A percentile compares a stretch with the other conserved stretches of the same genome.
phyloP scores from a whole-genome alignment of 2,113 vertebrate species.

The Junco hyemalis region DNA sequence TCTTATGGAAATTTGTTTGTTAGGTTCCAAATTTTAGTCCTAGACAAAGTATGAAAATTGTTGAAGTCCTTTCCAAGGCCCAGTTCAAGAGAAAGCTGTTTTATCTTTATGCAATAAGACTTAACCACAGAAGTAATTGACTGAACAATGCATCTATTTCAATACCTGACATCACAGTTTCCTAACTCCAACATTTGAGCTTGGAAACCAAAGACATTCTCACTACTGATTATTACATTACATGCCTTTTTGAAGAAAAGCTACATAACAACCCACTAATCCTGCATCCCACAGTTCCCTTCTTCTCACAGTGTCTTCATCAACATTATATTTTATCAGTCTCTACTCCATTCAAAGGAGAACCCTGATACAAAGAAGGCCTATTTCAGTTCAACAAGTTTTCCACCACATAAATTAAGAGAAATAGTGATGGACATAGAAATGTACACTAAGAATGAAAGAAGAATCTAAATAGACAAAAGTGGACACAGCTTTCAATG shows the following conservation, averaged over 20 bases:
- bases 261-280: rapidly evolving
- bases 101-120: background rate
- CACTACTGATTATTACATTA: background rate
- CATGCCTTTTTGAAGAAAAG: background rate
- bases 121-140: background rate
- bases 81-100: background rate
- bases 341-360: background rate
- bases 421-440: background rate
- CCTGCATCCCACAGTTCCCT: background rate
- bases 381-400: background rate
- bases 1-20: background rate
- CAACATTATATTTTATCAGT: background rate
- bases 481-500: background rate
- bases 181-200: background rate
- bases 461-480: background rate
- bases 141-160: rapidly evolving
- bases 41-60: background rate
- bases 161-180: background rate
- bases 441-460: background rate
- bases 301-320: background rate
- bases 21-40: background rate
- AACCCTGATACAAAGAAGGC: background rate
- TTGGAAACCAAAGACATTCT: background rate
- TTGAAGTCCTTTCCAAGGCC: background rate
- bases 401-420: background rate